phyloP scores from a whole-genome alignment of 1,140 invertebrate genomes.

The Psilanteris sp. region DNA sequence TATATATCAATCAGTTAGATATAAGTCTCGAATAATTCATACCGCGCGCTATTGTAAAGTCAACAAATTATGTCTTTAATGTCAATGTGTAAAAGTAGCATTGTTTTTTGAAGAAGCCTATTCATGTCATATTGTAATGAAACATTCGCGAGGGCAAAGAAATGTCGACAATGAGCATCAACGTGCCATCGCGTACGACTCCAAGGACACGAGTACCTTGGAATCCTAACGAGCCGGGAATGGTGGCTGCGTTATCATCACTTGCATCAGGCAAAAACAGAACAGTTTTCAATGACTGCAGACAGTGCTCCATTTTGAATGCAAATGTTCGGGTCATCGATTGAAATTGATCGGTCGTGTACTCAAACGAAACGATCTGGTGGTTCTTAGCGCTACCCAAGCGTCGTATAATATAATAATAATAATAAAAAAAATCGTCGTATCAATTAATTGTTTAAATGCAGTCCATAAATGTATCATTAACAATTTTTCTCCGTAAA shows the following conservation, averaged over 20 bases:
- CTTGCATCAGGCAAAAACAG: constrained; percentile 17
- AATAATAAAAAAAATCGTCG: too few species aligned
- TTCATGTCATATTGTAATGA: constrained; percentile 24
- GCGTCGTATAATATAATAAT: too few species aligned
- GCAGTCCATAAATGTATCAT: constrained; percentile 16
- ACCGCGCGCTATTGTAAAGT: not conserved
- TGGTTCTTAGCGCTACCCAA: too few species aligned
- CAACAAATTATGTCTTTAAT: constrained; percentile 6
- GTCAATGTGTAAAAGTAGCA: not conserved
- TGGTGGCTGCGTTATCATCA: constrained; percentile 6
- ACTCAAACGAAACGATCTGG: constrained; percentile 8
- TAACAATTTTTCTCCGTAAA: constrained; percentile 22
- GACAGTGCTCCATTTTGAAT: constrained; percentile 7
- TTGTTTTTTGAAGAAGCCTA: constrained; percentile 7
- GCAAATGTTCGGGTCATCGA: constrained; percentile 5
- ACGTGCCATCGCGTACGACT: constrained; percentile 66
- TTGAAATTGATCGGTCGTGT: constrained; percentile 9
- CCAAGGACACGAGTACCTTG: constrained; percentile 68
- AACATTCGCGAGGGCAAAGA: constrained; percentile 23
- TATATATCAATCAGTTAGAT: constrained; percentile 1
- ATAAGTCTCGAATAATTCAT: constrained; percentile 20
- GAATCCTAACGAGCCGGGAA: constrained; percentile 50
- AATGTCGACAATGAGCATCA: constrained; percentile 4
- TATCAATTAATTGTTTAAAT: constrained; percentile 42
- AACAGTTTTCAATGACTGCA: not conserved